phyloP scores from a whole-genome alignment of 2,113 vertebrate species.

The Trogon surrucura region DNA sequence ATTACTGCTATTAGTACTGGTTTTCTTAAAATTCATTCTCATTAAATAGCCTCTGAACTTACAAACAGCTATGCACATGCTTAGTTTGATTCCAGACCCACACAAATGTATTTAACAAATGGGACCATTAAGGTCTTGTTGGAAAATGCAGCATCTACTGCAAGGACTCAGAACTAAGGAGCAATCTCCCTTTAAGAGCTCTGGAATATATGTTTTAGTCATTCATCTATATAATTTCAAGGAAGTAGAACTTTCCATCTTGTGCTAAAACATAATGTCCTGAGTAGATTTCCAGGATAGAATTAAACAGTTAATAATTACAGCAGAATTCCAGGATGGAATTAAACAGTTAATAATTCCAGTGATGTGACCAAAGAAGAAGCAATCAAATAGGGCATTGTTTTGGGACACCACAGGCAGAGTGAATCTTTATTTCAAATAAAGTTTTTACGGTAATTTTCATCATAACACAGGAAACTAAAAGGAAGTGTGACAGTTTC shows the following conservation, averaged over 20 bases:
- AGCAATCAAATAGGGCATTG: not conserved
- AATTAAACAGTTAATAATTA: not conserved
- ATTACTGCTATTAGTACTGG: not conserved
- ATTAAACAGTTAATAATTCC: not conserved
- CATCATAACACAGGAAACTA: not conserved
- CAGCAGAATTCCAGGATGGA: not conserved
- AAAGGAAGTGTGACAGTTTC: not conserved
- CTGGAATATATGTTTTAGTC: slow-evolving; percentile 23
- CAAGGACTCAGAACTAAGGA: slow-evolving; percentile 1
- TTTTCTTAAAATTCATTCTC: not conserved
- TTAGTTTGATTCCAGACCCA: slow-evolving; percentile 13
- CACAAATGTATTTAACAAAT: slow-evolving; percentile 53
- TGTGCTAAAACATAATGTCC: not conserved
- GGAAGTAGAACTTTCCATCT: slow-evolving; percentile 12
- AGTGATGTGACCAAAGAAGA: not conserved
- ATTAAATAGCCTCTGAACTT: slow-evolving; percentile 2
- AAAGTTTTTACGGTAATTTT: not conserved
- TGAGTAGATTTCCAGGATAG: slow-evolving; percentile 10
- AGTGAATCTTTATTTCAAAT: not conserved
- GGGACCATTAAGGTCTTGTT: not conserved
- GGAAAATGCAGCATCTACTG: not conserved
- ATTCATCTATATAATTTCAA: slow-evolving; percentile 17
- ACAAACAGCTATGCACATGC: not conserved
- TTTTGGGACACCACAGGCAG: not conserved
- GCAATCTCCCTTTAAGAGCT: not conserved